These are phyloP conservation scores for Tor tambroides DNA, from an alignment of 2,113 vertebrate genomes.

Conservation along the genomic window DNA sequence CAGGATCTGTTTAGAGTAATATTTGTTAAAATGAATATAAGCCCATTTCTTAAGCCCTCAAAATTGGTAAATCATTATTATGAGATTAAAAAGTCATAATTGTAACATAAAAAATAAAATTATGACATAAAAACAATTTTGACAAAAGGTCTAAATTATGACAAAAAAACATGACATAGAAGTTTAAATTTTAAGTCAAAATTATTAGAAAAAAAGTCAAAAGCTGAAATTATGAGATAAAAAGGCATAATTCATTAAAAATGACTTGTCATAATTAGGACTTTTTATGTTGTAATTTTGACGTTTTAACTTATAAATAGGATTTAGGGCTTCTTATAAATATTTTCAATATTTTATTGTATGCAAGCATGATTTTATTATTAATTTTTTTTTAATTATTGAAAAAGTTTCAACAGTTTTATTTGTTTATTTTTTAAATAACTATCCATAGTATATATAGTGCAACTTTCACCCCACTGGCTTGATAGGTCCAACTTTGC, in stretches of 20 bases:
- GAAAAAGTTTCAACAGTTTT: too few species aligned
- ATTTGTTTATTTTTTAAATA: too few species aligned
- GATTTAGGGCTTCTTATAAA: too few species aligned
- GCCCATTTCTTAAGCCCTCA: neutral
- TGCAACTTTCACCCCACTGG: too few species aligned
- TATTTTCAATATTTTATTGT: too few species aligned
- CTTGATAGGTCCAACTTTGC: neutral
- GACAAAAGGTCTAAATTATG: too few species aligned
- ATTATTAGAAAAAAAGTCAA: neutral
- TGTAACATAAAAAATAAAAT: neutral
- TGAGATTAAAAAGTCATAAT: neutral
- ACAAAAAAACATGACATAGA: neutral
- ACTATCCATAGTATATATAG: too few species aligned
- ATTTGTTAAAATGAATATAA: neutral
- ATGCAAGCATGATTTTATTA: too few species aligned
- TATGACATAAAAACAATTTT: neutral
- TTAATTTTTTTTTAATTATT: too few species aligned
- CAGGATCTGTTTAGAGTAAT: constrained; percentile 78
- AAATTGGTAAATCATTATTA: neutral
- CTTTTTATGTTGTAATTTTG: neutral
- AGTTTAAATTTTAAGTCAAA: neutral
- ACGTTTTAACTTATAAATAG: neutral
- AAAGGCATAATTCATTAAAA: neutral
- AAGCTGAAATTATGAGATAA: neutral
- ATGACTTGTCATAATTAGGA: neutral